Evolutionary conservation across 2,113 vertebrate genomes (phyloP).

Genomic region (Phocoena phocoena): DNA sequence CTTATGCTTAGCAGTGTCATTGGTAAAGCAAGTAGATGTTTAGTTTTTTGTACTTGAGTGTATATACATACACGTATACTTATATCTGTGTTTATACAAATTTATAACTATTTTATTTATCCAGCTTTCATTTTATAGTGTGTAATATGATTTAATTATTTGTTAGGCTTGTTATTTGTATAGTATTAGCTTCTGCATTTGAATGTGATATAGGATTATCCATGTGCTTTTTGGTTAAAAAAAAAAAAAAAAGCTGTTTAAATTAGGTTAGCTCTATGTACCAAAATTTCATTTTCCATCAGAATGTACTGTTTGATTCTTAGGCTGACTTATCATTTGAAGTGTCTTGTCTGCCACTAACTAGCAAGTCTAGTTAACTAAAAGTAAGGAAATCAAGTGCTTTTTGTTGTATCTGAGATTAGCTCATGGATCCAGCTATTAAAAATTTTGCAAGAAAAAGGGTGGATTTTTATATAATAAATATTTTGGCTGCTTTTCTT

Average conservation of each 20-base stretch:
- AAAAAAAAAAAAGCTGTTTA: not conserved
- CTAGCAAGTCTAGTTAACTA: not conserved
- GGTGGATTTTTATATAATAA: not conserved
- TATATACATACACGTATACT: not conserved
- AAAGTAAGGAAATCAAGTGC: not conserved
- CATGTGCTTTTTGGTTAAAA: not conserved
- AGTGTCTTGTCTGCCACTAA: not conserved
- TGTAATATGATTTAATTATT: not conserved
- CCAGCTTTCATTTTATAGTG: not conserved
- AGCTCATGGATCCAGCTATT: not conserved
- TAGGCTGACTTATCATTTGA: not conserved
- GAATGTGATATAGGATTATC: not conserved
- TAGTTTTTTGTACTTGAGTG: not conserved
- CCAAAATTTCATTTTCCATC: slow-evolving; percentile 17
- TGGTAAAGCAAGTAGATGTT: slow-evolving; percentile 28
- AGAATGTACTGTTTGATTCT: slow-evolving; percentile 23
- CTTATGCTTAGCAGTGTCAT: not conserved
- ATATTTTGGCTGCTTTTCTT: not conserved
- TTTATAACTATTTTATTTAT: not conserved
- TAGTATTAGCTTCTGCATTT: slow-evolving; percentile 12
- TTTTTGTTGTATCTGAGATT: slow-evolving; percentile 23
- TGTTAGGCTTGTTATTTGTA: not conserved
- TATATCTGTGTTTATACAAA: not conserved
- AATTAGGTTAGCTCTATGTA: not conserved
- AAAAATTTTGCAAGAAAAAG: not conserved